Evolutionary conservation across 2,888 invertebrate genomes (phyloP).

Genomic region (Conchocele bisecta): DNA sequence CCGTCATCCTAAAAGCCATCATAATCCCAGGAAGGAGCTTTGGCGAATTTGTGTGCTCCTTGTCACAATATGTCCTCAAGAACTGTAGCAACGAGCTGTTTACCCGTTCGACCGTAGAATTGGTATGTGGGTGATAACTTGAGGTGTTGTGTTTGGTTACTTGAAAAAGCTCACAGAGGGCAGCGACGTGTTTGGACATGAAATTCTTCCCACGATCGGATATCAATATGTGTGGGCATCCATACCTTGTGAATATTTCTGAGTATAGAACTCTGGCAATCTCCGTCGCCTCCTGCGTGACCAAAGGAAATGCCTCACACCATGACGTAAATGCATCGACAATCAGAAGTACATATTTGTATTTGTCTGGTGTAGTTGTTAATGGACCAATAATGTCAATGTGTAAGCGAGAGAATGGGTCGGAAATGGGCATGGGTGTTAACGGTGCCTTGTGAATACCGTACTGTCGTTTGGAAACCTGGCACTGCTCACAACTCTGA

Average conservation of each 20-base stretch:
- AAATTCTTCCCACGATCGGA: conserved; percentile 28
- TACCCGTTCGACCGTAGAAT: conserved; percentile 7
- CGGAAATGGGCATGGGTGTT: conserved; percentile 18
- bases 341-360: conserved; percentile 33
- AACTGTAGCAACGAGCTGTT: conserved; percentile 16
- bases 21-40: neutral
- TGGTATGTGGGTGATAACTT: conserved; percentile 29
- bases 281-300: conserved; percentile 20
- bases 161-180: conserved; percentile 32
- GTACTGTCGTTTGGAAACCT: conserved; percentile 33
- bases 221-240: conserved; percentile 17
- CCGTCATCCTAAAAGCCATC: neutral
- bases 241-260: conserved; percentile 33
- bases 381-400: conserved; percentile 50
- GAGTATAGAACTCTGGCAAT: conserved; percentile 9
- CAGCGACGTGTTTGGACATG: conserved; percentile 25
- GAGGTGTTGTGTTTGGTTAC: conserved; percentile 13
- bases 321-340: conserved; percentile 25
- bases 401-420: conserved; percentile 43
- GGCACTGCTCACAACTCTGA: conserved; percentile 33
- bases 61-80: neutral
- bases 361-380: conserved; percentile 5
- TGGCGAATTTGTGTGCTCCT: neutral
- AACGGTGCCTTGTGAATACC: conserved; percentile 27
- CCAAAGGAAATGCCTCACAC: conserved; percentile 36